phyloP scores from a whole-genome alignment of 2,797 vertebrate genomes.

The Crypturellus tataupa region DNA sequence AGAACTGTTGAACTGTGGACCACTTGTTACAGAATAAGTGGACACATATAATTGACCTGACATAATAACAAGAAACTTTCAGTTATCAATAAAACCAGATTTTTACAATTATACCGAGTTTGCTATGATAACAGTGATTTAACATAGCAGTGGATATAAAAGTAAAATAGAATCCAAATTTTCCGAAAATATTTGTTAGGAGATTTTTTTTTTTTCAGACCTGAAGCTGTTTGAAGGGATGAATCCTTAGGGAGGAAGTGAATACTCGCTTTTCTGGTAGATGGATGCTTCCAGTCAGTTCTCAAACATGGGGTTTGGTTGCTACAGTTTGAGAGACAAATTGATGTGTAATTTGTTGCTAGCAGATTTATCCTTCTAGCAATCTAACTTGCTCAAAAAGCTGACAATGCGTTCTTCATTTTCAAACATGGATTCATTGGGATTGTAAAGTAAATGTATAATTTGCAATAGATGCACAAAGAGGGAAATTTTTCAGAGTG shows the following conservation, averaged over 20 bases:
- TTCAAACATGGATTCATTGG: not conserved
- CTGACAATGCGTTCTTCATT: not conserved
- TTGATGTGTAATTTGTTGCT: not conserved
- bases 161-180: not conserved
- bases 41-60: not conserved
- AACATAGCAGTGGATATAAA: not conserved
- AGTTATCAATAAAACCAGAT: not conserved
- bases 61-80: not conserved
- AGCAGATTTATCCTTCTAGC: not conserved
- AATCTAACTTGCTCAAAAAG: not conserved
- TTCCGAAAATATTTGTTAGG: not conserved
- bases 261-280: not conserved
- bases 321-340: not conserved
- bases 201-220: not conserved
- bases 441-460: not conserved
- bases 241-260: not conserved
- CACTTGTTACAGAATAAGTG: not conserved
- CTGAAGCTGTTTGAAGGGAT: not conserved
- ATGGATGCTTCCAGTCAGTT: not conserved
- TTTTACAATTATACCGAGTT: not conserved
- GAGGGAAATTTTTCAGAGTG: not conserved
- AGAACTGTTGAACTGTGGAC: not conserved
- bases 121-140: not conserved
- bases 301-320: not conserved
- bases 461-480: not conserved